Conservation (phyloP, 2,113 vertebrate genomes). For the Marcusenius ussheri region DNA sequence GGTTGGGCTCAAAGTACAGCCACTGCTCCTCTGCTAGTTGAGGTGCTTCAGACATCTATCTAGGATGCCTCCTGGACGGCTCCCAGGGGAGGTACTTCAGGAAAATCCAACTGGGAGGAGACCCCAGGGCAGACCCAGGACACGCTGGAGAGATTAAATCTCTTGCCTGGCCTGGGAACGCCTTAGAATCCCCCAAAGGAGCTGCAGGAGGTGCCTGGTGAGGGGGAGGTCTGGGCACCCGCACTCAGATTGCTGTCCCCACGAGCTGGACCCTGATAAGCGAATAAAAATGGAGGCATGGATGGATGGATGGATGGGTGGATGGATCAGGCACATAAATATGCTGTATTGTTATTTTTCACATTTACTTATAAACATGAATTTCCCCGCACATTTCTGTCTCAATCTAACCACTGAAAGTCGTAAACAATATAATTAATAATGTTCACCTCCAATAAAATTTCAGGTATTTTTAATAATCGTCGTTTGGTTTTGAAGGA, state of each 20-base stretch:
- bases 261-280: neutral
- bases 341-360: neutral
- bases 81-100: neutral
- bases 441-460: slow-evolving; percentile 51
- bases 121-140: neutral
- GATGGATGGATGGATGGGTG: neutral
- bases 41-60: neutral
- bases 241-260: neutral
- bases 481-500: slow-evolving; percentile 54
- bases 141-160: neutral
- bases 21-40: neutral
- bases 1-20: neutral
- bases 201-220: neutral
- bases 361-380: neutral
- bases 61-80: neutral
- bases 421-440: slow-evolving; percentile 40
- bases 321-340: neutral
- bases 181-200: neutral
- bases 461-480: slow-evolving; percentile 60
- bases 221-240: neutral
- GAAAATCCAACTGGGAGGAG: neutral
- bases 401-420: neutral
- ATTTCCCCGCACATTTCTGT: neutral
- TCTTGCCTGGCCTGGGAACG: neutral
- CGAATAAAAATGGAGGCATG: neutral